A percentile compares a stretch with the other conserved stretches of the same genome.
phyloP scores from a whole-genome alignment of 2,888 invertebrate genomes.

The Liopterus haemorrhoidalis region DNA sequence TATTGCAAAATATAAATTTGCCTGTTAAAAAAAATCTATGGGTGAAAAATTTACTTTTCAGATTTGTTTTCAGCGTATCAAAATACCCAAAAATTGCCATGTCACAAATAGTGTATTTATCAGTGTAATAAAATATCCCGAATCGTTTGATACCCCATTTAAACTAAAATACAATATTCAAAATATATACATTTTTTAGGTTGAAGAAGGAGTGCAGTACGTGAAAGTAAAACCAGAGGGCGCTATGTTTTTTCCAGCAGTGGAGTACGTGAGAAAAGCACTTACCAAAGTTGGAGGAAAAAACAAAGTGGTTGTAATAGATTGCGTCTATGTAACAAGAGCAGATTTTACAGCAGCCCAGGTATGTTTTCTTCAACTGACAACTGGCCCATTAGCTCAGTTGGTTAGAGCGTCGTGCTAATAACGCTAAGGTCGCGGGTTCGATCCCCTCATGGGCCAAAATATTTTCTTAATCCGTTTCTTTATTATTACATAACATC shows the following conservation, averaged over 20 bases:
- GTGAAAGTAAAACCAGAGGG: constrained; percentile 47
- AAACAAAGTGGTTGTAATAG: constrained; percentile 51
- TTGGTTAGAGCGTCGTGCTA: constrained; percentile 72
- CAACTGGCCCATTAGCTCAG: constrained; percentile 72
- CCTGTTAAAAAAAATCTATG: too few species aligned
- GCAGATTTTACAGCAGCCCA: constrained; percentile 65
- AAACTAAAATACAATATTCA: too few species aligned
- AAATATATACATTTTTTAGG: constrained; percentile 28
- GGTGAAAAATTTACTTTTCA: too few species aligned
- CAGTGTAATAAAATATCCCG: too few species aligned
- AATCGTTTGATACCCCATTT: too few species aligned
- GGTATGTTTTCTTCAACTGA: too few species aligned
- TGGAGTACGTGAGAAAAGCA: constrained; percentile 51
- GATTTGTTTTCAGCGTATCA: too few species aligned
- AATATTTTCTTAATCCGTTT: too few species aligned
- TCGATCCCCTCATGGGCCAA: constrained; percentile 68
- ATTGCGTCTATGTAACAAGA: constrained; percentile 56
- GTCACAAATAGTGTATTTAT: too few species aligned
- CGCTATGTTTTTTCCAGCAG: constrained; percentile 53
- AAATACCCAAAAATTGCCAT: too few species aligned
- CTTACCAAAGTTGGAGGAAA: constrained; percentile 41
- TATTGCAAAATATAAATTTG: too few species aligned
- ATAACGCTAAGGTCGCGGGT: constrained; percentile 71
- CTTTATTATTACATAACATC: too few species aligned
- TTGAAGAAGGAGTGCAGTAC: constrained; percentile 38